These are phyloP conservation scores for Plagodis pulveraria DNA, from an alignment of 2,888 invertebrate species.

Conservation along the genomic window DNA sequence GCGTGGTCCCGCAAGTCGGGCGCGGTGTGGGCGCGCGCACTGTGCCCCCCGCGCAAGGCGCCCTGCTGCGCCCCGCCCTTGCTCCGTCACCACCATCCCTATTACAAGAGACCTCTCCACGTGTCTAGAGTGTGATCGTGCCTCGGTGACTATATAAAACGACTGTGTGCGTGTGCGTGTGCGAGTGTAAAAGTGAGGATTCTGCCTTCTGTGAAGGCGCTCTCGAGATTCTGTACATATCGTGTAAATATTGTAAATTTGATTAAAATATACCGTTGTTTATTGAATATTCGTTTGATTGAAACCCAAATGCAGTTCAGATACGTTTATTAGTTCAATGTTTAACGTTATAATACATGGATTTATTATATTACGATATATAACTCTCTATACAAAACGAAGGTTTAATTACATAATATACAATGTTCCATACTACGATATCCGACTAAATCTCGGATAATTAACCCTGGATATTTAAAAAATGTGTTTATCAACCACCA, in stretches of 20 bases:
- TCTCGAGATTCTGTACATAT: slow-evolving; percentile 66
- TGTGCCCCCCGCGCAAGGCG: slow-evolving; percentile 77
- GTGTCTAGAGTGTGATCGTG: slow-evolving; percentile 71
- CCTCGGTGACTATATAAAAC: background rate
- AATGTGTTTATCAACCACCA: no score
- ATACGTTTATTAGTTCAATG: slow-evolving; percentile 72
- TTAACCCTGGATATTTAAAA: slow-evolving; percentile 32
- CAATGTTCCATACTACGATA: slow-evolving; percentile 38
- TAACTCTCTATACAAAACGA: slow-evolving; percentile 78
- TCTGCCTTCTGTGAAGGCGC: slow-evolving; percentile 81
- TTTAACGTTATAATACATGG: slow-evolving; percentile 72
- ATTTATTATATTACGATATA: slow-evolving; percentile 60
- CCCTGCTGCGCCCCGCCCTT: slow-evolving; percentile 69
- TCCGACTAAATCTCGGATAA: slow-evolving; percentile 11
- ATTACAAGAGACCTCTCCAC: slow-evolving; percentile 74
- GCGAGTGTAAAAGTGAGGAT: slow-evolving; percentile 44
- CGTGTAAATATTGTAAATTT: slow-evolving; percentile 76
- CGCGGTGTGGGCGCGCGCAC: slow-evolving; percentile 86
- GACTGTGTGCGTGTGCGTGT: slow-evolving; percentile 25
- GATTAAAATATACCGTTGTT: slow-evolving; percentile 74
- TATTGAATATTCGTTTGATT: slow-evolving; percentile 54
- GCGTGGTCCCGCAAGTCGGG: slow-evolving; percentile 85
- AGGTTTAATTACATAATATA: slow-evolving; percentile 63
- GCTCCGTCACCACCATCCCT: slow-evolving; percentile 65
- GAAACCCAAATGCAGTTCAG: slow-evolving; percentile 42